Evolutionary conservation across 2,797 vertebrate species (phyloP).

Genomic region (Takifugu ocellatus): DNA sequence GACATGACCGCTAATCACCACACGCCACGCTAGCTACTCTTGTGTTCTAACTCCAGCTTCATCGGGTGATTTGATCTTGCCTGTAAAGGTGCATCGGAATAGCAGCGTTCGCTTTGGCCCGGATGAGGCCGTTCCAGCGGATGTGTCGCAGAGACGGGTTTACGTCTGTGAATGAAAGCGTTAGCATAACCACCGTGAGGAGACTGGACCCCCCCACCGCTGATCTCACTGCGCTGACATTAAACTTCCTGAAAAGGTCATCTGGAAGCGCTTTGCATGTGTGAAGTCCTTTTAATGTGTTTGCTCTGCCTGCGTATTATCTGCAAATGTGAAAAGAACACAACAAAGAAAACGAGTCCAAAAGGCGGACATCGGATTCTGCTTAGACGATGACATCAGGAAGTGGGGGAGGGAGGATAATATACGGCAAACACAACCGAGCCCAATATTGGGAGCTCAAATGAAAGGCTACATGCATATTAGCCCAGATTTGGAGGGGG

Average conservation of each 20-base stretch:
- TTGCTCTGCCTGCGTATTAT: slow-evolving; percentile 8
- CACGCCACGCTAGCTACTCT: no score
- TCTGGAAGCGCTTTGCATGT: slow-evolving; percentile 27
- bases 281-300: slow-evolving; percentile 26
- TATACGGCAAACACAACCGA: not conserved
- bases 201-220: slow-evolving; percentile 22
- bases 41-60: no score
- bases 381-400: not conserved
- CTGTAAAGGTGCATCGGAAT: no score
- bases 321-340: no score
- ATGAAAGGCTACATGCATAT: not conserved
- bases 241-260: slow-evolving; percentile 41
- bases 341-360: not conserved
- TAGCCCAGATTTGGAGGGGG: not conserved
- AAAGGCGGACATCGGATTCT: not conserved
- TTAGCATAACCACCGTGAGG: slow-evolving; percentile 26
- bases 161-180: slow-evolving; percentile 23
- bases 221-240: slow-evolving; percentile 20
- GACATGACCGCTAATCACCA: slow-evolving; percentile 19
- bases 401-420: not conserved
- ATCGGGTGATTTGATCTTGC: no score
- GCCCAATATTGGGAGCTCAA: not conserved
- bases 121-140: no score
- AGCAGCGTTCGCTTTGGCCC: no score
- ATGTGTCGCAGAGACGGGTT: slow-evolving; percentile 1